Conservation (phyloP, 2,113 vertebrate genomes). For the Plectropomus leopardus region DNA sequence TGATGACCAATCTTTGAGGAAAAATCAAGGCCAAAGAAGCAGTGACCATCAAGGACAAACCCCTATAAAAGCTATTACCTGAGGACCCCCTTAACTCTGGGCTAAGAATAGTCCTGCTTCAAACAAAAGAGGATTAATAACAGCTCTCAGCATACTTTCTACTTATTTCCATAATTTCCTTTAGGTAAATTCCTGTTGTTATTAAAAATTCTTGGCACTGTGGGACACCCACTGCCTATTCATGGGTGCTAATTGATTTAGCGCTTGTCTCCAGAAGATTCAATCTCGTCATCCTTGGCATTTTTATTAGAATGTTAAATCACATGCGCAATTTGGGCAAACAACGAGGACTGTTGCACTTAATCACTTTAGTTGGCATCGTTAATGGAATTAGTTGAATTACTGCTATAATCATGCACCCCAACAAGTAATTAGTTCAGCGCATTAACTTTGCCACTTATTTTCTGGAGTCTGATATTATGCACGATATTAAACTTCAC, state of each 20-base stretch:
- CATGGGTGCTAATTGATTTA: constrained; percentile 55
- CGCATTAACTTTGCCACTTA: constrained; percentile 37
- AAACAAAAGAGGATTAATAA: constrained; percentile 19
- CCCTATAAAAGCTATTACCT: not conserved
- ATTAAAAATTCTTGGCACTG: constrained; percentile 43
- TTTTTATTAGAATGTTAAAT: constrained; percentile 72
- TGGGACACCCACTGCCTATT: constrained; percentile 16
- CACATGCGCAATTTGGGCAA: constrained; percentile 14
- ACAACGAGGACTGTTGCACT: constrained; percentile 34
- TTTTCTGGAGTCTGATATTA: constrained; percentile 40
- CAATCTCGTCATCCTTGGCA: constrained; percentile 55
- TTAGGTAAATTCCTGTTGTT: constrained; percentile 44
- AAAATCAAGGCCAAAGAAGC: constrained; percentile 6
- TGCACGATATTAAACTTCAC: constrained; percentile 43
- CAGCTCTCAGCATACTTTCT: constrained; percentile 1
- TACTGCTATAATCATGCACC: constrained; percentile 33
- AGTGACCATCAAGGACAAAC: not conserved
- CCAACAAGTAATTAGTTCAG: constrained; percentile 48
- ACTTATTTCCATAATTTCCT: constrained; percentile 50
- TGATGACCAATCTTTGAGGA: not conserved
- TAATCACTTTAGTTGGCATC: constrained; percentile 49
- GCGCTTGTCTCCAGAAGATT: constrained; percentile 44
- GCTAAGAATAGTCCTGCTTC: constrained; percentile 13
- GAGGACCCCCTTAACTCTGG: not conserved
- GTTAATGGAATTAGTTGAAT: constrained; percentile 52